Percentiles rank a stretch among this genome's conserved stretches.
Conservation (phyloP, 2,113 vertebrate species). For the Albula goreensis region DNA sequence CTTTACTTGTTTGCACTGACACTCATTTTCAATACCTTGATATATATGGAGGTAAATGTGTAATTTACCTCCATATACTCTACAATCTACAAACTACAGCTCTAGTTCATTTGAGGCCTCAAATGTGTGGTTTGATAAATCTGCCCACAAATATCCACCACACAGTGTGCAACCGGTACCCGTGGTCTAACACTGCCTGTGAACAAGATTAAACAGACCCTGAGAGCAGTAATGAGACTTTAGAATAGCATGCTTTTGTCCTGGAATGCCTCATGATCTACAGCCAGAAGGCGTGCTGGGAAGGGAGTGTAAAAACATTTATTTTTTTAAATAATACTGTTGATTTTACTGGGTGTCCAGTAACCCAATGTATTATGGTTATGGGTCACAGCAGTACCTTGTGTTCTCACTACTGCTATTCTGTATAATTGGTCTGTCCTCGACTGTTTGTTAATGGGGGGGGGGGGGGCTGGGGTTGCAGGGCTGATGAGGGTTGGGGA, state of each 20-base stretch:
- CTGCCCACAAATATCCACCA: neutral
- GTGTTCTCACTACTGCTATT: neutral
- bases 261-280: slow-evolving; percentile 23
- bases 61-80: no score
- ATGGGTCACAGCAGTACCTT: neutral
- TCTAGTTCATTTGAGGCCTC: no score
- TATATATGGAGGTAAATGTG: no score
- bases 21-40: no score
- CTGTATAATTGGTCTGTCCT: no score
- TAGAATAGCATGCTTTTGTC: neutral
- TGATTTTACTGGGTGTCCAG: slow-evolving; percentile 13
- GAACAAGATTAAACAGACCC: slow-evolving; percentile 23
- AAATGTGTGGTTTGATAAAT: no score
- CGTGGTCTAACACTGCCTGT: slow-evolving; percentile 20
- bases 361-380: neutral
- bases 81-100: no score
- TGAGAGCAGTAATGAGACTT: slow-evolving; percentile 32
- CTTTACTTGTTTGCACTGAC: no score
- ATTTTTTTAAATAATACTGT: slow-evolving; percentile 5
- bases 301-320: neutral
- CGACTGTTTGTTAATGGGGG: neutral
- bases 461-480: neutral
- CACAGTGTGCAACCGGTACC: slow-evolving; percentile 33
- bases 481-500: neutral
- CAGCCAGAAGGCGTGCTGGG: neutral